Conservation (phyloP, 2,113 vertebrate genomes). For the human (Homo sapiens) region GRCh38 chr20:53008501-53009000, state of each 20-base stretch:
- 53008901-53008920: not conserved
- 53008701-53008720: not conserved
- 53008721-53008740: not conserved
- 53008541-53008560: not conserved
- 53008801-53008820: not conserved
- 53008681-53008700: not conserved
- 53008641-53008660: not conserved
- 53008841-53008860: not conserved
- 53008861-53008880: not conserved
- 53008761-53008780: not conserved
- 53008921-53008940: not conserved
- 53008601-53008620: constrained; percentile 20
- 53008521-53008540: not conserved
- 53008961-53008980: not conserved
- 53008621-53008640: not conserved
- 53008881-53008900: not conserved
- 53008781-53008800: not conserved
- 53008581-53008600: not conserved
- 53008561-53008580: not conserved
- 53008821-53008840: not conserved
- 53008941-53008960: not conserved
- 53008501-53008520: not conserved
- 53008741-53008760: not conserved
- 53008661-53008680: not conserved
- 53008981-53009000: not conserved